A percentile compares a stretch with the other conserved stretches of the same genome.
phyloP scores from a whole-genome alignment of 2,888 invertebrate genomes.

The Agrenia bidenticulata region DNA sequence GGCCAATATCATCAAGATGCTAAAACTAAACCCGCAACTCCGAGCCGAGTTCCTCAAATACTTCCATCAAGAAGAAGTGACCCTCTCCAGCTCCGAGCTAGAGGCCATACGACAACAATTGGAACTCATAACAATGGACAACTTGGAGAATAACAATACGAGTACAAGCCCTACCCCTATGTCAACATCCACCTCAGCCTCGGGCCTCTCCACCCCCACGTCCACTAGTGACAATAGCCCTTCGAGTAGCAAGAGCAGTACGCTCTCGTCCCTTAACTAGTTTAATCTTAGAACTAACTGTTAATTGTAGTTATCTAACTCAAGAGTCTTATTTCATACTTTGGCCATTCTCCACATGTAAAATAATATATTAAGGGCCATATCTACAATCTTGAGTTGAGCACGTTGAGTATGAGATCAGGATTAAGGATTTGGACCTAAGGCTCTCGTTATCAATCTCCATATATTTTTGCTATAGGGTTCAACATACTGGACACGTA shows the following conservation, averaged over 20 bases:
- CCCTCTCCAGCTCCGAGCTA: not conserved
- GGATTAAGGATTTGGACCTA: no score
- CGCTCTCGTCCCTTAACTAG: slow-evolving; percentile 4
- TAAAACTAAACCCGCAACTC: slow-evolving; percentile 25
- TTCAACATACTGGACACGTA: no score
- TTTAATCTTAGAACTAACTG: no score
- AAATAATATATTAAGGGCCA: not conserved
- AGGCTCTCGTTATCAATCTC: no score
- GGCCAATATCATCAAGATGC: slow-evolving; percentile 31
- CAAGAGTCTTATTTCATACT: no score
- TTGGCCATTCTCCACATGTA: not conserved
- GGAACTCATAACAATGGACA: not conserved
- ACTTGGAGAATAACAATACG: not conserved
- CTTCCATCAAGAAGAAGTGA: not conserved
- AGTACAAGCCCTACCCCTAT: not conserved
- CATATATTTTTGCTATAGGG: no score
- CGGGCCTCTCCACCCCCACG: not conserved
- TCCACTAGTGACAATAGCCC: not conserved
- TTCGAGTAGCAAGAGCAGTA: slow-evolving; percentile 1
- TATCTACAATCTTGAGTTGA: not conserved
- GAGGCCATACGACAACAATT: not conserved
- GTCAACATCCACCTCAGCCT: not conserved
- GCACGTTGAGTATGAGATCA: no score
- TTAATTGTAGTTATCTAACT: no score
- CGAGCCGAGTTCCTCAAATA: slow-evolving; percentile 24